Percentiles rank a stretch among this genome's conserved stretches.
Evolutionary conservation across 2,888 invertebrate genomes (phyloP).

Genomic region (Tipula lateralis): DNA sequence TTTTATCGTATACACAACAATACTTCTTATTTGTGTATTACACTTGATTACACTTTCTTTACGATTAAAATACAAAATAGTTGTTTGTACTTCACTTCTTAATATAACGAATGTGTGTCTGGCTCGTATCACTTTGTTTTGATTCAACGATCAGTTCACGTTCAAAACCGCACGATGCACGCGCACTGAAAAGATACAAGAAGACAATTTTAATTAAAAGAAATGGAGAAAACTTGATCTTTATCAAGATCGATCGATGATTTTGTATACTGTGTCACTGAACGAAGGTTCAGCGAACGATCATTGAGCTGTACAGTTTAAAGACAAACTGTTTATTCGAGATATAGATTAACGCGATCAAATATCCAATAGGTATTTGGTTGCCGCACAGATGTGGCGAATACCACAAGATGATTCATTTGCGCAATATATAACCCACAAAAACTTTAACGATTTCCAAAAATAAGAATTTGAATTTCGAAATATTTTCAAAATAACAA

Average conservation of each 20-base stretch:
- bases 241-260: background rate
- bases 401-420: background rate
- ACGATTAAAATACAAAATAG: background rate
- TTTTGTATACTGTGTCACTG: background rate
- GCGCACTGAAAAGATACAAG: background rate
- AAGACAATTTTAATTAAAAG: background rate
- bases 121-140: background rate
- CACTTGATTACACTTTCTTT: background rate
- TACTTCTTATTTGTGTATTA: background rate
- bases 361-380: background rate
- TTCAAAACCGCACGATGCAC: background rate
- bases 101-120: too few relatives aligned
- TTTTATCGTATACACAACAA: background rate
- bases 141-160: background rate
- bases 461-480: background rate
- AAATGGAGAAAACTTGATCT: background rate
- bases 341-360: background rate
- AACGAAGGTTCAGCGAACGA: background rate
- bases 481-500: background rate
- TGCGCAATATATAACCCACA: background rate
- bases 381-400: background rate
- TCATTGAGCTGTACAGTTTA: background rate
- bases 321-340: too few relatives aligned
- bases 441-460: background rate
- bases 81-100: background rate